phyloP scores from a whole-genome alignment of 53 echinoderm and acorn worm genomes.

The Antedon mediterranea region DNA sequence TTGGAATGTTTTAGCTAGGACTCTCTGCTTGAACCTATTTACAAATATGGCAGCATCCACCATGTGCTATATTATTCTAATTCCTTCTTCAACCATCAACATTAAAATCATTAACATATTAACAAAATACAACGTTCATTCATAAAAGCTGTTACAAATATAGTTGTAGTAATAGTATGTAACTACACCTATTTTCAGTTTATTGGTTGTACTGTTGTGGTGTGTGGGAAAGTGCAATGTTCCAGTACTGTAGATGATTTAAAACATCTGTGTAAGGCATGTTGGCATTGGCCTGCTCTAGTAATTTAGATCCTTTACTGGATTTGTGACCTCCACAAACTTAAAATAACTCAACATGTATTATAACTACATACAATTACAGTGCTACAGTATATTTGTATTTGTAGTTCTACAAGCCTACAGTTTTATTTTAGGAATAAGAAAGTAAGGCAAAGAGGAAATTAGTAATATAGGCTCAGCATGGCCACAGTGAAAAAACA shows the following conservation, averaged over 20 bases:
- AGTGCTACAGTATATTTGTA: too few species aligned
- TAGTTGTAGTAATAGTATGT: not conserved
- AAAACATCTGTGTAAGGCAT: not conserved
- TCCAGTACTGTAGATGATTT: not conserved
- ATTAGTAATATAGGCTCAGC: too few species aligned
- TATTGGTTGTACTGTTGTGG: not conserved
- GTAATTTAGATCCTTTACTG: too few species aligned
- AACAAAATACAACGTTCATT: too few species aligned
- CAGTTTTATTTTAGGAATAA: too few species aligned
- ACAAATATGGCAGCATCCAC: not conserved
- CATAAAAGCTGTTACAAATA: too few species aligned
- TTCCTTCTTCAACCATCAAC: not conserved
- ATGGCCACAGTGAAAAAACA: not conserved
- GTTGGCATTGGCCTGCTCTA: not conserved
- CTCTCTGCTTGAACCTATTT: not conserved
- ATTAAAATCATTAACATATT: too few species aligned
- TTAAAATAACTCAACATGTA: too few species aligned
- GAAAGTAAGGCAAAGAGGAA: too few species aligned
- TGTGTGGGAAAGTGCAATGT: not conserved
- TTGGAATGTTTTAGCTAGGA: not conserved
- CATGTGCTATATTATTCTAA: not conserved
- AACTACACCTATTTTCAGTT: not conserved
- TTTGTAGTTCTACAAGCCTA: too few species aligned
- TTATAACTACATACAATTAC: too few species aligned
- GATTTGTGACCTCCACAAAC: too few species aligned